Base-by-base conservation (phyloP, 2,113 vertebrate genomes). In the Baryphthengus martii region DNA sequence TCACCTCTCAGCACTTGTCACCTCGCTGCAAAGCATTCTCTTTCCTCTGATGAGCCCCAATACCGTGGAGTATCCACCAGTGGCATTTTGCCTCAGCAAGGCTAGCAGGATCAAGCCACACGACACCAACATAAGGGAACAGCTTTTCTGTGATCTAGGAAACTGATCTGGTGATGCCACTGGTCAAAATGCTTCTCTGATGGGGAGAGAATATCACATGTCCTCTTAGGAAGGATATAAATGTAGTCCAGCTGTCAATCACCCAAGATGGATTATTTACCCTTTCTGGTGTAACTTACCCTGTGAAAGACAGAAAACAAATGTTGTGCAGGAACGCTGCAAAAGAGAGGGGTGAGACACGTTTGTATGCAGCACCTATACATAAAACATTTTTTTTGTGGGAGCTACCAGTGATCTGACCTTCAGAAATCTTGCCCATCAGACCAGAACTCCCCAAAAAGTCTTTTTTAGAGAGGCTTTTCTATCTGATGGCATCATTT, bases 131-230 rank as follows among this genome's bases (percentile, higher is more conserved):
- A 33, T 6, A 25, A 80, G 37, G 53, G 55, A 91, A 67, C 12
- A 82, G 52, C 28, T 68, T 90, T 65, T 17, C 61, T 94, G 67
- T 95, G 85, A 95, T 95, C 85, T 86, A 52, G n/a, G 47, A 96
- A 90, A 68, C 17, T 61, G 49, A 93, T 89, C 85, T 67, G 68
- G n/a, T 75, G 56, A 40, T 87, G 59, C 68, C n/a, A 24, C 31
- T 59, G 44, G 19, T 40, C 0, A 0, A 86, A 84, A 91, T 10
- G 10, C 65, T 92, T 91, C 67, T 77, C 44, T 6, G 35, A 28
- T 23, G 12, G 47, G 15, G 42, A 67, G 17, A 25, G 52, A 44
- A 24, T 93, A 86, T 94, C 61, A 31, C 13, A 9, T 88, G 33
- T 94, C 24, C 67, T 74, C 88, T 88, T 65, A 44, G 55, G 85